Base-by-base conservation (phyloP, 2,797 vertebrate species). In the Aeoliscus strigatus region DNA sequence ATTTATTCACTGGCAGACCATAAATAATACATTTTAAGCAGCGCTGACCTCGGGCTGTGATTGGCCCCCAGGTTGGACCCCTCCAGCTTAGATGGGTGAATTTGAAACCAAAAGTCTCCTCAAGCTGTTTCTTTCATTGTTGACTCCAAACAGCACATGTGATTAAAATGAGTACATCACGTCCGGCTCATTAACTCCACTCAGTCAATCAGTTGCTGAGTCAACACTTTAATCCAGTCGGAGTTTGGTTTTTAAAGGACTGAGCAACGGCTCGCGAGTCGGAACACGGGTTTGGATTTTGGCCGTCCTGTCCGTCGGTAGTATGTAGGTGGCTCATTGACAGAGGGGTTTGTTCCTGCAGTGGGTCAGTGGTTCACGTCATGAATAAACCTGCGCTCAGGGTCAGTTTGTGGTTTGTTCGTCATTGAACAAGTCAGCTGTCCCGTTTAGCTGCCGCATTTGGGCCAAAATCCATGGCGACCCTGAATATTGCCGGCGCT, bases 221-320 rank as follows among this genome's bases (percentile, higher is more conserved):
- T 60, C 42, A 57, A 52, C 60, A 59, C 50, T 33, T 59, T 47
- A 46, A 59, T 55, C 56, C 26, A 68, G 23, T 44, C 29, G 27
- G 35, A 51, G 54, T 39, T 40, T 37, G 17, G 46, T 38, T 41
- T 21, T 25, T 30, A 39, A 32, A 43, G 41, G 30, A 8, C 6
- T n/a, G n/a, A n/a, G n/a, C n/a, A n/a, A n/a, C n/a, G n/a, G n/a
- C n/a, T n/a, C n/a, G 15, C 26, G 47, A 30, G 6, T 5, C 2
- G 3, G 24, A 3, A 25, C 6, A 8, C 24, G 6, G 24, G 6
- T 25, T 25, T 9, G 24, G 3, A 6, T 25, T 2, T 25, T 25
- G 6, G 5, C 9, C 24, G 16, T 41, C 40, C 30, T 30, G 29
- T 31, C 25, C 27, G 18, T 46, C 41, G 41, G 38, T 35, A 26